phyloP scores from a whole-genome alignment of 2,888 invertebrate genomes.

The Acleris literana region DNA sequence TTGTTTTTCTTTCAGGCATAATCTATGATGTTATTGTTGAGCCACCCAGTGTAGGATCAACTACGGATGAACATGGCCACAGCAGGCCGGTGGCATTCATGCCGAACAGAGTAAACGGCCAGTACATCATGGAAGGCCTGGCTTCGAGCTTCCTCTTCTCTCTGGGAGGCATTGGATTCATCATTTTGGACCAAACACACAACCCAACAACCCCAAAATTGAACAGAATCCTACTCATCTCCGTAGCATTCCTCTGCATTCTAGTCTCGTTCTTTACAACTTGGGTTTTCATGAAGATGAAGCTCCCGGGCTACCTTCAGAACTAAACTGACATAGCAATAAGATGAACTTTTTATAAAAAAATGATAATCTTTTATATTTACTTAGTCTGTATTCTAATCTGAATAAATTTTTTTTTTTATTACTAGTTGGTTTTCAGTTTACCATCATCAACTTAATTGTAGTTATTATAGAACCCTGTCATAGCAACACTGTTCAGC shows the following conservation, averaged over 20 bases:
- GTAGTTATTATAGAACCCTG: no score
- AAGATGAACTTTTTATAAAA: constrained; percentile 42
- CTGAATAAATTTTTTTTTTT: constrained; percentile 67
- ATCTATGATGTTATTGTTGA: constrained; percentile 99
- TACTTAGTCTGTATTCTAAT: constrained; percentile 48
- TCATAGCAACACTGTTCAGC: no score
- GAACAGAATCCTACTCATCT: constrained; percentile 94
- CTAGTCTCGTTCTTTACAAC: constrained; percentile 97
- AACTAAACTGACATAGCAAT: constrained; percentile 65
- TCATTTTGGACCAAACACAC: constrained; percentile 97
- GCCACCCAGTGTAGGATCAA: constrained; percentile 98
- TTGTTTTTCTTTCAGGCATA: constrained; percentile 87
- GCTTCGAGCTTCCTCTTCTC: constrained; percentile 99
- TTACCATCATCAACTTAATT: background rate
- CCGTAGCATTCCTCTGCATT: constrained; percentile 95
- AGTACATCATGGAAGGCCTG: constrained; percentile 99
- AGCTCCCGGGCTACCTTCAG: constrained; percentile 93
- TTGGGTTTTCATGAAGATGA: constrained; percentile 99
- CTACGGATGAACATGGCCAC: constrained; percentile 98
- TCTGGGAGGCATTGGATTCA: constrained; percentile 97
- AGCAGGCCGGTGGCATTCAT: constrained; percentile 98
- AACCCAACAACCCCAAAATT: constrained; percentile 94
- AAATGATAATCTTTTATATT: constrained; percentile 28
- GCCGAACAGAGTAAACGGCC: constrained; percentile 99
- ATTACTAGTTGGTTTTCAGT: background rate